Percentiles rank a stretch among this genome's conserved stretches.
phyloP scores from a whole-genome alignment of 2,888 invertebrate genomes.

The Pachydiplax longipennis region DNA sequence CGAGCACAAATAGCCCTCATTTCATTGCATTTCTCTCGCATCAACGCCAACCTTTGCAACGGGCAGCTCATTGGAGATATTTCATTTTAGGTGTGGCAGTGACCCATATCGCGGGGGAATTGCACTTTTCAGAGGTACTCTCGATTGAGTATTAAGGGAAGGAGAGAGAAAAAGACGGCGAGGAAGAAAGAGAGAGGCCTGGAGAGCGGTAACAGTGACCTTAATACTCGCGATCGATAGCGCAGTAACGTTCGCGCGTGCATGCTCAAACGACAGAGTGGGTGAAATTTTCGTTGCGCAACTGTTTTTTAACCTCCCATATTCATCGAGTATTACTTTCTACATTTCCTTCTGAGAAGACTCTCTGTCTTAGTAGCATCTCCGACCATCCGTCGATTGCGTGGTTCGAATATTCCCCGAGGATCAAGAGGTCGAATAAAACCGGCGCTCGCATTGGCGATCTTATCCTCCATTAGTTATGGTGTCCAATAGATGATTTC shows the following conservation, averaged over 20 bases:
- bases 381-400: not conserved
- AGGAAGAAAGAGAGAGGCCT: not conserved
- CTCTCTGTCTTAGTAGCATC: not conserved
- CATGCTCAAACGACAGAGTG: not conserved
- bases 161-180: no score
- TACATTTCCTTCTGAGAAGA: not conserved
- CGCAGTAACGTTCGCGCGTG: slow-evolving; percentile 10
- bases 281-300: slow-evolving; percentile 25
- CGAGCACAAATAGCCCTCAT: not conserved
- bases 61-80: not conserved
- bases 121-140: not conserved
- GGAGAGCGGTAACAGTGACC: not conserved
- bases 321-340: not conserved
- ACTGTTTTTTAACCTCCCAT: not conserved
- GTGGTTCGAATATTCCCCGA: no score
- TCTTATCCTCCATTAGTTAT: no score
- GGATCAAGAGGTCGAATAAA: no score
- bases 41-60: not conserved
- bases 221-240: not conserved
- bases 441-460: no score
- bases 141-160: not conserved
- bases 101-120: slow-evolving; percentile 15
- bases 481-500: no score
- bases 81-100: slow-evolving; percentile 9
- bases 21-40: not conserved